Evolutionary conservation across 1,140 invertebrate genomes (phyloP), one percentile per base, ranked within the genome.

Genomic region (Brachionus asplanchnoidis): DNA sequence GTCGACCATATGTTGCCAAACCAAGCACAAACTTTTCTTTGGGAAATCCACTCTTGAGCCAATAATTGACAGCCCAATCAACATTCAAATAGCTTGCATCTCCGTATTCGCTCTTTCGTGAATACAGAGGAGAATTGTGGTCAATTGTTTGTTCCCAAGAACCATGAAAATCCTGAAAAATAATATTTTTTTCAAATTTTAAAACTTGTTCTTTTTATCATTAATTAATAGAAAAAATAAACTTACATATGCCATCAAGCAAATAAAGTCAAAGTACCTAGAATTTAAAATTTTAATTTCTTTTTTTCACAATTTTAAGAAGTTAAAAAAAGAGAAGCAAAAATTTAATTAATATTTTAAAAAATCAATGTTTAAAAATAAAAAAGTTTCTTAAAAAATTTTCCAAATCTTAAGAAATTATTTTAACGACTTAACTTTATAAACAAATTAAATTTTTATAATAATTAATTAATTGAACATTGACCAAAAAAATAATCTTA

Each of bases 231-330:
- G 28, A 75, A 60, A 14, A 36, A 50, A 20, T n/a, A 9, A 53
- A 75, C 28, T 84, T 36, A 68, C 94, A 90, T 97, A 92, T 94
- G 97, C 86, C 90, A 91, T 91, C 44, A 98, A 91, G 90, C 97
- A 98, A 90, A 98, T 94, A 92, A 97, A 97, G 90, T 98, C 96
- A 84, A 98, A 89, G 89, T 96, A 93, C 87, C 94, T 95, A 89
- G 56, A 86, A 87, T 28, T n/a, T n/a, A n/a, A n/a, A n/a, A n/a
- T n/a, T n/a, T n/a, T n/a, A n/a, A n/a, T n/a, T n/a, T n/a, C n/a
- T n/a, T n/a, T n/a, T n/a, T n/a, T n/a, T n/a, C n/a, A n/a, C n/a
- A n/a, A n/a, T n/a, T n/a, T n/a, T n/a, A n/a, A n/a, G 28, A 28
- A 2, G n/a, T n/a, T n/a, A n/a, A n/a, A n/a, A n/a, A n/a, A n/a